Base-by-base conservation (phyloP, 2,797 vertebrate genomes). In the Phoebastria nigripes region DNA sequence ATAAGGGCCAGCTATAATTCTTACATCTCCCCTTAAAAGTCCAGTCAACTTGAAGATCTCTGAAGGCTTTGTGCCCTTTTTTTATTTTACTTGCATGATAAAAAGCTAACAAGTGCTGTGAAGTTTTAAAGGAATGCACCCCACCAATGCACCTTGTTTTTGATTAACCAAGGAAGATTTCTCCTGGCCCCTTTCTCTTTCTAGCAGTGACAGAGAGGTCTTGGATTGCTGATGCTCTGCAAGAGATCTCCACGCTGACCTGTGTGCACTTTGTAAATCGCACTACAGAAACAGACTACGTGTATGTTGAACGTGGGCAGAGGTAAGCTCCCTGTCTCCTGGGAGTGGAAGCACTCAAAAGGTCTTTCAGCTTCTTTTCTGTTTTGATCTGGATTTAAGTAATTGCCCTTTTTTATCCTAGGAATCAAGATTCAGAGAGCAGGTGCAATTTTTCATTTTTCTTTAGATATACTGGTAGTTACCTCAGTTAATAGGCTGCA, bases 231-330 rank as follows among this genome's bases (percentile, higher is more conserved):
- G 94, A 96, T 62, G 97, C 98, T 58, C 94, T 98, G 73, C 90
- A 97, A 69, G 97, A 98, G 78, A 95, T 97, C 87, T 94, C 93
- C 39, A 97, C 94, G 0, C 67, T 98, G 91, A 97, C 97, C 59
- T 98, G 98, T 35, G 92, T 98, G 51, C 94, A 79, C 37, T 98
- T 98, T 94, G 84, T 97, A 59, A 97, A 94, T 56, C 95, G 24
- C 49, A 97, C 97, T 55, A 91, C 79, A 59, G 97, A 98, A 94
- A 63, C 28, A 21, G 92, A 97, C 91, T 98, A 97, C 0, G 74
- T 98, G 39, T 77, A 94, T 29, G 82, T 98, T 81, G 85, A 92
- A 82, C 69, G 41, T 46, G 93, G 90, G 35, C 80, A 95, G 69
- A 97, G 96, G 97, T 97, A 97, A 95, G 97, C 74, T 76, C 26